phyloP scores from a whole-genome alignment of 64 coral and sea anemone genomes.

The Actinia equina region DNA sequence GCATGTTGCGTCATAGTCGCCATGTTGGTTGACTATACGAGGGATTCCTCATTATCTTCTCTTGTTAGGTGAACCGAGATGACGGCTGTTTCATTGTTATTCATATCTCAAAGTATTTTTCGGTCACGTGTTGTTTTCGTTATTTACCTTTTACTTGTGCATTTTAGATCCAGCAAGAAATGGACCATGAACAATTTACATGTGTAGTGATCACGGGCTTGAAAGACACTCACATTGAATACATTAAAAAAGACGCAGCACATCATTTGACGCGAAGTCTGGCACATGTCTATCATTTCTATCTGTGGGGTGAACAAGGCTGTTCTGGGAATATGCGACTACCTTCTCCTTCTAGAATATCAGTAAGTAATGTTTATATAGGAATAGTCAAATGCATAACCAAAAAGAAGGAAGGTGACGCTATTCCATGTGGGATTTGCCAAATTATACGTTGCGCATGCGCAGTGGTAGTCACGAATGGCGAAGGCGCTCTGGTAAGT shows the following conservation, averaged over 20 bases:
- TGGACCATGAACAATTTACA: conserved; percentile 53
- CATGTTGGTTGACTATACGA: no score
- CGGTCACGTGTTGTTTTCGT: neutral
- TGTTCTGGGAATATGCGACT: conserved; percentile 73
- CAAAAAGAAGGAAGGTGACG: no score
- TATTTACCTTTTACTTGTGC: neutral
- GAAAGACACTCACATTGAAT: conserved; percentile 54
- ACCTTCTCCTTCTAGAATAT: conserved; percentile 38
- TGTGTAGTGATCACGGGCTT: conserved; percentile 75
- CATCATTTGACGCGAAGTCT: conserved; percentile 42
- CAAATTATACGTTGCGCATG: no score
- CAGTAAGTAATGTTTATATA: conserved; percentile 20
- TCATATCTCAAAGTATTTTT: no score
- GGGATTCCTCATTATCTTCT: no score
- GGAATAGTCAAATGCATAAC: neutral
- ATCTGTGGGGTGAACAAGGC: conserved; percentile 73
- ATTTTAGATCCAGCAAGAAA: conserved; percentile 51
- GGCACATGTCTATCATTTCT: conserved; percentile 80
- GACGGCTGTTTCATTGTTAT: no score
- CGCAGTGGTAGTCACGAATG: no score
- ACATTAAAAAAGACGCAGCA: conserved; percentile 46
- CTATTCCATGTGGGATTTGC: no score
- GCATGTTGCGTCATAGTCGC: no score
- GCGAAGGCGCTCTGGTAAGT: no score
- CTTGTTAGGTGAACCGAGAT: no score